Conservation (phyloP, 2,113 vertebrate genomes). For the Grammomys surdaster region DNA sequence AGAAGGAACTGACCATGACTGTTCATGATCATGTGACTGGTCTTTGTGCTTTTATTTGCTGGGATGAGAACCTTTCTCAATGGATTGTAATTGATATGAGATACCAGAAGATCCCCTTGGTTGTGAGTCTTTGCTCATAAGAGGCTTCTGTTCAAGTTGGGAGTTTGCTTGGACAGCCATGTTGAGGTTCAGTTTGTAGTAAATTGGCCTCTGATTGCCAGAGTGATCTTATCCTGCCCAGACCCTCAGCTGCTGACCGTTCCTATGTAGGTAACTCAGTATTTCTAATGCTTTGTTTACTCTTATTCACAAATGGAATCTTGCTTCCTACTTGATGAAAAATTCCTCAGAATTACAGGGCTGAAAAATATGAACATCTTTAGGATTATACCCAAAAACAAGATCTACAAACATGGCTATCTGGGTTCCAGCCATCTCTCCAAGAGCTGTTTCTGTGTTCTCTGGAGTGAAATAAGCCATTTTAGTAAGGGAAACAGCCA, state of each 20-base stretch:
- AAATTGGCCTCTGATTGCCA: neutral
- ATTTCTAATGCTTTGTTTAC: neutral
- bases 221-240: neutral
- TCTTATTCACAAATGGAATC: neutral
- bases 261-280: fast-evolving
- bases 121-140: neutral
- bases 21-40: neutral
- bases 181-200: neutral
- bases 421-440: neutral
- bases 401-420: fast-evolving
- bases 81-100: neutral
- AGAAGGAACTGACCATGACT: too few species aligned
- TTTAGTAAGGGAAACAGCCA: too few species aligned
- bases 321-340: neutral
- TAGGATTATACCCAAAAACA: neutral
- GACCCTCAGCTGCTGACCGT: neutral
- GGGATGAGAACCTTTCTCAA: neutral
- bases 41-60: neutral
- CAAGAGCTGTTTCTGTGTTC: neutral
- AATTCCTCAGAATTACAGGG: neutral
- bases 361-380: neutral
- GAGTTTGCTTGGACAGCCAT: neutral
- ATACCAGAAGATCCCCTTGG: neutral
- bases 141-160: neutral
- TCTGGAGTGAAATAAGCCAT: neutral